Evolutionary conservation across 2,888 invertebrate species (phyloP).

Genomic region (Lepidocyrtinus sp.): DNA sequence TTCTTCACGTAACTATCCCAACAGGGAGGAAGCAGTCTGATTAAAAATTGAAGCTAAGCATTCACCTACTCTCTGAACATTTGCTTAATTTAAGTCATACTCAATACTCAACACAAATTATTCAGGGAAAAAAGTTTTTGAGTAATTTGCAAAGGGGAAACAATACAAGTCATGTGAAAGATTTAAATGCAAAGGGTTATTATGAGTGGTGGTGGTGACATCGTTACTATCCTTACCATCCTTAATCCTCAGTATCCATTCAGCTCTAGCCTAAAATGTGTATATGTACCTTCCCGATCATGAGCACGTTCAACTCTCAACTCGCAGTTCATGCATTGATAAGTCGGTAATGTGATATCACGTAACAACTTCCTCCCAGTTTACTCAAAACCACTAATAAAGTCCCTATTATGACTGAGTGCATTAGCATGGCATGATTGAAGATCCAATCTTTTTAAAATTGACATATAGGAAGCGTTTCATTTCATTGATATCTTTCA

Average conservation of each 20-base stretch:
- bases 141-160: no score
- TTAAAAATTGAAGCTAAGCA: no score
- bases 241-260: not conserved
- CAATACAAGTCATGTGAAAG: no score
- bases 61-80: no score
- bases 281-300: not conserved
- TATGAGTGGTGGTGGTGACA: not conserved
- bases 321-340: no score
- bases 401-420: not conserved
- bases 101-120: no score
- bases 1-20: no score
- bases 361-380: not conserved
- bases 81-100: no score
- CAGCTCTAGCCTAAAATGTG: not conserved
- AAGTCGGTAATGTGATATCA: not conserved
- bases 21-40: no score
- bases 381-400: not conserved
- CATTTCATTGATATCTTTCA: not conserved
- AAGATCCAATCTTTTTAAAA: not conserved
- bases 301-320: not conserved
- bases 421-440: not conserved
- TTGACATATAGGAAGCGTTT: not conserved
- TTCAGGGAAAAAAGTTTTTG: no score
- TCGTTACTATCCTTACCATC: no score
- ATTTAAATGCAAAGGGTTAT: no score